Conservation (phyloP, 2,888 invertebrate genomes). For the Lasioglossum pauxillum region DNA sequence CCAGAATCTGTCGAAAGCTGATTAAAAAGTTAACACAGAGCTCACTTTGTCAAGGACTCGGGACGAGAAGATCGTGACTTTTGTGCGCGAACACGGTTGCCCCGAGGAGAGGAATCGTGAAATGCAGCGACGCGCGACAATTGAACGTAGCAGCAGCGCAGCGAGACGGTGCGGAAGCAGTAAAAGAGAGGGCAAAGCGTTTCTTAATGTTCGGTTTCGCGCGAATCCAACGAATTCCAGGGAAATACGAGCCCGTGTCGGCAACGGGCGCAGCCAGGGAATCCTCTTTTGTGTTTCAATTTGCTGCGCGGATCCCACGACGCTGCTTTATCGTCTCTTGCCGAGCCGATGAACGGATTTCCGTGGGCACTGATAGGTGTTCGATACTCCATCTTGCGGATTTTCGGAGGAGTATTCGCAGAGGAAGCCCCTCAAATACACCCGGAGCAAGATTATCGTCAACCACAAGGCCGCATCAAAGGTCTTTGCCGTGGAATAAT, state of each 20-base stretch:
- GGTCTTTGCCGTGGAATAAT: neutral
- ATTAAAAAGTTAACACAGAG: neutral
- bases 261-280: neutral
- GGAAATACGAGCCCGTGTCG: neutral
- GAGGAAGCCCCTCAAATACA: neutral
- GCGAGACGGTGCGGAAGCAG: neutral
- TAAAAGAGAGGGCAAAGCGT: constrained; percentile 25
- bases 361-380: neutral
- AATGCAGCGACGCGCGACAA: neutral
- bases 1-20: neutral
- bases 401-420: neutral
- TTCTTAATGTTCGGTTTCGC: constrained; percentile 34
- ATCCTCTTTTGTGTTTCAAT: constrained; percentile 34
- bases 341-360: constrained; percentile 16
- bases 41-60: neutral
- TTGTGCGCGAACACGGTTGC: constrained; percentile 7
- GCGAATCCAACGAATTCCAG: constrained; percentile 8
- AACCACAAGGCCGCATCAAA: neutral
- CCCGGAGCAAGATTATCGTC: neutral
- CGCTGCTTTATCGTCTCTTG: constrained; percentile 16
- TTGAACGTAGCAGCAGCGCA: neutral
- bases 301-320: constrained; percentile 13
- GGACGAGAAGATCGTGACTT: neutral
- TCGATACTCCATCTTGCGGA: constrained; percentile 10
- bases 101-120: neutral